phyloP scores from a whole-genome alignment of 2,888 invertebrate genomes.

The Syrphus vitripennis region DNA sequence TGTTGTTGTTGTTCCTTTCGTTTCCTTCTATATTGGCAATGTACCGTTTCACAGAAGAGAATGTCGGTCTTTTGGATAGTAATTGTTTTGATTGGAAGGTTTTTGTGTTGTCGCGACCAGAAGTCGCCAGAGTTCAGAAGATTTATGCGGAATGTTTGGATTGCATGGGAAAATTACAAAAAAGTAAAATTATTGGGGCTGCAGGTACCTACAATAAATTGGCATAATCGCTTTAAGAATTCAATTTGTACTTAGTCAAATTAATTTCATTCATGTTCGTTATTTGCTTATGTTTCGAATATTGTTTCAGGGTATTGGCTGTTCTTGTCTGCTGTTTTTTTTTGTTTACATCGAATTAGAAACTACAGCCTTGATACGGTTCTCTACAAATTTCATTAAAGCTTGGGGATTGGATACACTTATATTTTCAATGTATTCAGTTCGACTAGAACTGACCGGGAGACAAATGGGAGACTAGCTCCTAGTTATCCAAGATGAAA shows the following conservation, averaged over 20 bases:
- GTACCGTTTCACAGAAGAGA: slow-evolving; percentile 25
- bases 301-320: background rate
- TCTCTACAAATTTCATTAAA: too few species aligned
- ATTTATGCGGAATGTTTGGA: slow-evolving; percentile 45
- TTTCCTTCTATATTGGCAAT: background rate
- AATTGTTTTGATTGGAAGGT: slow-evolving; percentile 68
- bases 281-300: too few species aligned
- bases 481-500: too few species aligned
- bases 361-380: too few species aligned
- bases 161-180: slow-evolving; percentile 17
- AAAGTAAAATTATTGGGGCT: background rate
- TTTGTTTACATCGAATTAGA: too few species aligned
- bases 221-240: background rate
- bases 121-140: slow-evolving; percentile 58
- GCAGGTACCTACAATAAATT: slow-evolving; percentile 13
- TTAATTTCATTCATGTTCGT: background rate
- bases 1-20: background rate
- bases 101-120: slow-evolving; percentile 49
- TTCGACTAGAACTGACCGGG: too few species aligned
- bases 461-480: too few species aligned
- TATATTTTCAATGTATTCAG: too few species aligned
- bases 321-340: too few species aligned
- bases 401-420: too few species aligned
- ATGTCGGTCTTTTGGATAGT: slow-evolving; percentile 35
- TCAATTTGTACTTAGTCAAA: slow-evolving; percentile 8